A percentile compares a stretch with the other conserved stretches of the same genome.
Conservation (phyloP, 2,113 vertebrate species). For the Colinus virginianus region DNA sequence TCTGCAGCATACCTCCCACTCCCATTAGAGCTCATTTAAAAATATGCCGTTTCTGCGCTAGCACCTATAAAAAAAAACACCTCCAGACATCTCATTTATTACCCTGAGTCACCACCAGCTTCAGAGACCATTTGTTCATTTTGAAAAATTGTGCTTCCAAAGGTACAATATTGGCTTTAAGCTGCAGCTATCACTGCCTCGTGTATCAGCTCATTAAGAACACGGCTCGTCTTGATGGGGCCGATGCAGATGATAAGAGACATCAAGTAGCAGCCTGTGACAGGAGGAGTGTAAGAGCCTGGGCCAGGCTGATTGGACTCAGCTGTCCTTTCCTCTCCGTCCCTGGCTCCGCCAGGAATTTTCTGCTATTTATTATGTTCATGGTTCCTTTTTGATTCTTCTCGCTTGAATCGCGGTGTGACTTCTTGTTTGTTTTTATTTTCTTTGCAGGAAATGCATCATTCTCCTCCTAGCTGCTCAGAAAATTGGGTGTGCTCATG, state of each 20-base stretch:
- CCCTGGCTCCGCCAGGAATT: background rate
- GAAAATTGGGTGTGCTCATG: fast-evolving
- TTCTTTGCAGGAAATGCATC: background rate
- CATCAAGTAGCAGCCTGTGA: conserved; percentile 49
- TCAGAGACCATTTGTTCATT: conserved; percentile 48
- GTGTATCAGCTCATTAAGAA: conserved; percentile 65
- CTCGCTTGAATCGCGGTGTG: fast-evolving
- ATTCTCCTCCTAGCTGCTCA: fast-evolving
- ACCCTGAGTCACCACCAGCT: background rate
- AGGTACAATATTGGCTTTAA: conserved; percentile 26
- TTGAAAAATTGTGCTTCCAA: conserved; percentile 44
- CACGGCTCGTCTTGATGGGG: background rate
- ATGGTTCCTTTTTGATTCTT: background rate
- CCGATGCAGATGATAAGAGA: conserved; percentile 53
- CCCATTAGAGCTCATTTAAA: background rate
- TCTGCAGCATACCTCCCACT: fast-evolving
- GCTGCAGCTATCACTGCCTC: conserved; percentile 54
- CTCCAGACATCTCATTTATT: background rate
- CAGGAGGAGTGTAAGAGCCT: background rate
- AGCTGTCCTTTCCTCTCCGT: conserved; percentile 29
- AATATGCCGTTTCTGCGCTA: background rate
- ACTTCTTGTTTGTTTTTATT: background rate
- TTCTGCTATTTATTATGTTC: background rate
- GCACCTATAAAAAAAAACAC: background rate
- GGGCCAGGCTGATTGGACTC: conserved; percentile 33